Evolutionary conservation across 2,113 vertebrate genomes (phyloP).

Genomic region (Oreochromis aureus): DNA sequence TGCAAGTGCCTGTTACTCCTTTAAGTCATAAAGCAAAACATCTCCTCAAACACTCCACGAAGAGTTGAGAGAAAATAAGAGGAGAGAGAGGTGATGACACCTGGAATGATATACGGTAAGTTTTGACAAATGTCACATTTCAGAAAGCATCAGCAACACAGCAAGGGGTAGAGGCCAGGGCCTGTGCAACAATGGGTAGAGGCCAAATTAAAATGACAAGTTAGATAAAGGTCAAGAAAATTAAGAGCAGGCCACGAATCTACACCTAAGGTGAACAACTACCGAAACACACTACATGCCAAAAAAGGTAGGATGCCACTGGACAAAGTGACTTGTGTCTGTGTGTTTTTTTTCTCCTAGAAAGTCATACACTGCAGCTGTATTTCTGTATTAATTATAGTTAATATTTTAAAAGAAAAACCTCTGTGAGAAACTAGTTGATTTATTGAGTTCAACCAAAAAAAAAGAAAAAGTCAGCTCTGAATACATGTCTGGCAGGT

Average conservation of each 20-base stretch:
- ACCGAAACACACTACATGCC: neutral
- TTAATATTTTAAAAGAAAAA: neutral
- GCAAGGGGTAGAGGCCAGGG: neutral
- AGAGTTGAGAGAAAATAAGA: neutral
- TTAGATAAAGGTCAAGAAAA: neutral
- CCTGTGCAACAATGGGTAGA: too few species aligned
- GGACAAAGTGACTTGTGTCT: neutral
- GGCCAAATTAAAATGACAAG: neutral
- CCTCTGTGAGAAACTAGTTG: neutral
- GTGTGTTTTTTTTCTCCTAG: neutral
- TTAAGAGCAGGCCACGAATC: neutral
- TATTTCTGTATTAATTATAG: neutral
- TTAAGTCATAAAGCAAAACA: neutral
- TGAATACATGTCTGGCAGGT: neutral
- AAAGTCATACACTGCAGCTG: neutral
- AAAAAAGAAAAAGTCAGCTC: neutral
- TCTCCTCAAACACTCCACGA: neutral
- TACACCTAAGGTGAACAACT: neutral
- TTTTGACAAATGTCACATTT: neutral
- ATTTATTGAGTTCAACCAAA: neutral
- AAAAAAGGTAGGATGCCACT: neutral
- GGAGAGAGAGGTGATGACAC: neutral
- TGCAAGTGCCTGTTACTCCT: neutral
- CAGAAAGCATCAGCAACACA: neutral
- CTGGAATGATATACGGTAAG: neutral